phyloP scores from a whole-genome alignment of 1,140 invertebrate genomes.

The Plectus sambesii region DNA sequence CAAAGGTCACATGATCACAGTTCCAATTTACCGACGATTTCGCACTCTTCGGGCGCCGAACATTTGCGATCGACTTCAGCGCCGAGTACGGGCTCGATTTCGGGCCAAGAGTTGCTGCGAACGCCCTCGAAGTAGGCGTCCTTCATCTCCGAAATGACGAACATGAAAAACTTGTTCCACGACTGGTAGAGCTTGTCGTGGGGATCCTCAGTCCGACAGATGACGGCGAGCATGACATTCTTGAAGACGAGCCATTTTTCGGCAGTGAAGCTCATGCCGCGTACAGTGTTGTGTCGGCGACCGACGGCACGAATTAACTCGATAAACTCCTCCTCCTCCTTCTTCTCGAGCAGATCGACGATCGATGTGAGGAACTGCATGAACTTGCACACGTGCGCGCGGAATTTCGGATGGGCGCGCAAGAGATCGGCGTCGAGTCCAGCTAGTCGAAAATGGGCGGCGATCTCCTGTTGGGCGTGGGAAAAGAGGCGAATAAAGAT shows the following conservation, averaged over 20 bases:
- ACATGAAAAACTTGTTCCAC: constrained; percentile 21
- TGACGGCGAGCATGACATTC: constrained; percentile 26
- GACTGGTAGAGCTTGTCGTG: constrained; percentile 19
- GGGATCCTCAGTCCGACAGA: constrained; percentile 31
- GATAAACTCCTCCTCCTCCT: constrained; percentile 32
- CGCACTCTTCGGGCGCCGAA: too few species aligned
- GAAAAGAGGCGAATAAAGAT: too few species aligned
- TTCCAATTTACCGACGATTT: too few species aligned
- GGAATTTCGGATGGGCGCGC: constrained; percentile 28
- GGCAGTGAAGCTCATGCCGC: constrained; percentile 39
- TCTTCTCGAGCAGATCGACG: constrained; percentile 33
- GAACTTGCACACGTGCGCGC: constrained; percentile 44
- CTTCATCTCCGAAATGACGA: constrained; percentile 38
- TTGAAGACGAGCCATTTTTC: constrained; percentile 41
- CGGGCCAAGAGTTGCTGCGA: too few species aligned
- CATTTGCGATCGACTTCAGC: too few species aligned
- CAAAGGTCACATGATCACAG: too few species aligned
- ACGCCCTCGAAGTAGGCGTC: constrained; percentile 43
- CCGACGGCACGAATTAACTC: constrained; percentile 44
- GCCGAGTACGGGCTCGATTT: too few species aligned
- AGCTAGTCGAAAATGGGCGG: constrained; percentile 33
- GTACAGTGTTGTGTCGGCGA: constrained; percentile 40
- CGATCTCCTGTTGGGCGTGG: constrained; percentile 36
- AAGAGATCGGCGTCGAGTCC: constrained; percentile 30
- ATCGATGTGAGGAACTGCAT: constrained; percentile 38